Evolutionary conservation across 2,797 vertebrate genomes (phyloP), one percentile per base, ranked within the genome.

Genomic region (Propithecus deckenii): DNA sequence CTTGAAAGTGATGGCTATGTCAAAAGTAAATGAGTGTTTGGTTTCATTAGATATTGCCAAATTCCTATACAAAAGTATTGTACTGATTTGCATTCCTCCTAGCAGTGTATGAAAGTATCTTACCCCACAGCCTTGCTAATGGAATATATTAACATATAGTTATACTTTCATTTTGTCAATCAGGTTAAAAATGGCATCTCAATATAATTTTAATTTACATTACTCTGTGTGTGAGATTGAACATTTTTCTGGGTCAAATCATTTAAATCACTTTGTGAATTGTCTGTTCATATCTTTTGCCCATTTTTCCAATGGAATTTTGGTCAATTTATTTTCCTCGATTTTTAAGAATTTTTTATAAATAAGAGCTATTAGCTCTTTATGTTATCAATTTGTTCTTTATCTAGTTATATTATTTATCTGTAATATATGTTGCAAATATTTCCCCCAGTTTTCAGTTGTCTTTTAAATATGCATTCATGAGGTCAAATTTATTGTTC

Each of bases 191-290:
- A 30, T 83, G 63, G 22, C 75, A 28, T 92, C 57, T 95, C 48
- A 89, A 0, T 86, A 12, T 92, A 74, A 69, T 67, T 90, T 94
- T 89, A 74, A 81, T 65, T 61, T 80, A 13, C 11, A 12, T 93
- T 79, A 74, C 81, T 81, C n/a, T 84, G 4, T 87, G 38, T 91
- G 52, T 93, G 76, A 86, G 35, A 74, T 71, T 69, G 46, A 87
- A 84, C 38, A 87, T 48, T 1, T 95, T 89, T 90, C 91, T 4
- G 28, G 38, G 41, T 76, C 72, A 81, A 43, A 38, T 83, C 41
- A 35, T 93, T 93, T 95, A 75, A 85, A 72, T 76, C 11, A 75
- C 35, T 89, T 95, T 50, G 32, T 75, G 83, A 90, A 67, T 83
- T 61, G 41, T 59, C 57, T 59, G 25, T 59, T 59, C 25, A 59